Evolutionary conservation across 1,140 invertebrate genomes (phyloP).

Genomic region (Littorina saxatilis): DNA sequence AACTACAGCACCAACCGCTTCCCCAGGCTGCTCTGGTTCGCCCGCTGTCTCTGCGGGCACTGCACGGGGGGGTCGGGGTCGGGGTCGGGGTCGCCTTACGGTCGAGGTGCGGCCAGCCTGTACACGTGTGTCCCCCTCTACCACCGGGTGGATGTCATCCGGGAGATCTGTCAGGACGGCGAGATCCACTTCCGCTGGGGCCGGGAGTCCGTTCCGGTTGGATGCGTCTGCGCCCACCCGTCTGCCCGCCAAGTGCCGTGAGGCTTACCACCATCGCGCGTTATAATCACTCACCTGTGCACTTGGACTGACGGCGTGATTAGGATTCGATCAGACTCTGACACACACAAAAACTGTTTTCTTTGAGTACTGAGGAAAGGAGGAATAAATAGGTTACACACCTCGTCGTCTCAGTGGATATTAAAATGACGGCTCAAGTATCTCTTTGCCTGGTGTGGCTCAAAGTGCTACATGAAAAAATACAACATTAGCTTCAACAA

Average conservation of each 20-base stretch:
- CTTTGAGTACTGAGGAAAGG: no score
- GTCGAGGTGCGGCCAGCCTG: not conserved
- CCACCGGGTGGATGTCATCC: constrained; percentile 38
- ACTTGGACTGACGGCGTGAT: no score
- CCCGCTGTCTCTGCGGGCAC: constrained; percentile 32
- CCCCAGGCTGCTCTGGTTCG: constrained; percentile 23
- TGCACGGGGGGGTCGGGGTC: constrained; percentile 4
- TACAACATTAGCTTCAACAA: no score
- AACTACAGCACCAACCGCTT: constrained; percentile 32
- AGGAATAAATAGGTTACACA: no score
- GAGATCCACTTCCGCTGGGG: constrained; percentile 37
- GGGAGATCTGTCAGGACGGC: constrained; percentile 18
- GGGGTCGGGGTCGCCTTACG: not conserved
- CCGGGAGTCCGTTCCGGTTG: constrained; percentile 29
- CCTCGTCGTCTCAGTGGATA: no score
- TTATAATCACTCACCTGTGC: not conserved
- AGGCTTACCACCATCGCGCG: no score
- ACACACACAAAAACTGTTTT: no score
- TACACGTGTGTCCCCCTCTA: constrained; percentile 25
- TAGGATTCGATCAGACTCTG: no score
- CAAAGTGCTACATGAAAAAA: no score
- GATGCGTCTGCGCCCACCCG: constrained; percentile 32
- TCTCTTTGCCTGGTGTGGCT: no score
- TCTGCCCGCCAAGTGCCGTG: constrained; percentile 14
- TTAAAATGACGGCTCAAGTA: no score